Evolutionary conservation across 2,113 vertebrate genomes (phyloP).

Genomic region (Ginglymostoma cirratum): DNA sequence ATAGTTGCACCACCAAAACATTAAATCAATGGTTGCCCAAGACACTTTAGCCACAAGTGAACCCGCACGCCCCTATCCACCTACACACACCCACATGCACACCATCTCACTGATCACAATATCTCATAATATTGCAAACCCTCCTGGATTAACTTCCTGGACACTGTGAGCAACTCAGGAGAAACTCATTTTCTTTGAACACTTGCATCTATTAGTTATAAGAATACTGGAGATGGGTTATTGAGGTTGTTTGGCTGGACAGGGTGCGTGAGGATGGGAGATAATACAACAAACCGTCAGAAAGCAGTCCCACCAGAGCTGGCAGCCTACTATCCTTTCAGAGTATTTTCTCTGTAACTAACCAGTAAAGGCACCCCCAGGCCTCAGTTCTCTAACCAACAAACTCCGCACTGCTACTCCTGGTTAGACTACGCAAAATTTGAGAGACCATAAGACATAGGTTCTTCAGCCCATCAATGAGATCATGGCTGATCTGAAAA

Average conservation of each 20-base stretch:
- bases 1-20: not conserved
- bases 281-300: not conserved
- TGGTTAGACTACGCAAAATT: not conserved
- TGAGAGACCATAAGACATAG: not conserved
- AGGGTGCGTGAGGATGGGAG: not conserved
- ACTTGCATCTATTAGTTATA: not conserved
- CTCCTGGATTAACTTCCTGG: not conserved
- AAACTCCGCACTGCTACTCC: not conserved
- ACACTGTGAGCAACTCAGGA: not conserved
- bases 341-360: not conserved
- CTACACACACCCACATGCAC: no score
- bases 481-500: no score
- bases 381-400: not conserved
- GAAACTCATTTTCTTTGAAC: not conserved
- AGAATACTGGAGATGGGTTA: not conserved
- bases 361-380: not conserved
- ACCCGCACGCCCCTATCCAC: not conserved
- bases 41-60: not conserved
- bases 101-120: no score
- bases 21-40: not conserved
- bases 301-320: not conserved
- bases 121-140: no score
- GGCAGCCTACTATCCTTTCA: not conserved
- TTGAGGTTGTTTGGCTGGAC: no score
- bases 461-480: no score